Conservation (phyloP, 2,888 invertebrate genomes). For the Blomia tropicalis region DNA sequence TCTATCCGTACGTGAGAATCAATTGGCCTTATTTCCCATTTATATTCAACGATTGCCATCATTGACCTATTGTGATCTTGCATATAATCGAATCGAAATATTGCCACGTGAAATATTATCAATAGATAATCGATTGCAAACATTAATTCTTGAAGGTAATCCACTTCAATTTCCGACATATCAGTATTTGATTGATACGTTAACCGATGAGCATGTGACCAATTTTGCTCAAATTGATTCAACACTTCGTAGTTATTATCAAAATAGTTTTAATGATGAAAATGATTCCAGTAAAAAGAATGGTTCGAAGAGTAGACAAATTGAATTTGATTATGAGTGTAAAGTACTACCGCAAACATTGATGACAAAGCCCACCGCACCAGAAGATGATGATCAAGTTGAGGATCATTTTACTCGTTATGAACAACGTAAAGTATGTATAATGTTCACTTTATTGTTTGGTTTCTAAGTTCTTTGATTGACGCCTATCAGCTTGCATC, state of each 20-base stretch:
- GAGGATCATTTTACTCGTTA: not conserved
- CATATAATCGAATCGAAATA: not conserved
- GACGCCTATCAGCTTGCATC: not conserved
- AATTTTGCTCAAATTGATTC: constrained; percentile 5
- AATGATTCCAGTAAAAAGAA: not conserved
- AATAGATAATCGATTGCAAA: not conserved
- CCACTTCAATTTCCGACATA: not conserved
- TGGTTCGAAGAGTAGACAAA: not conserved
- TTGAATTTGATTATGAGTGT: not conserved
- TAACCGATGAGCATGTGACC: not conserved
- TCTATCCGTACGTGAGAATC: not conserved
- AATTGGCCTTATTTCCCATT: not conserved
- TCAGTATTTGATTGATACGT: not conserved
- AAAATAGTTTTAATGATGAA: not conserved
- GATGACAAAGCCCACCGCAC: not conserved
- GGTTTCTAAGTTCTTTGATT: not conserved
- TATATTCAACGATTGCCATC: not conserved
- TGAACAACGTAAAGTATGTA: not conserved
- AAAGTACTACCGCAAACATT: too few species aligned
- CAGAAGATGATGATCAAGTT: not conserved
- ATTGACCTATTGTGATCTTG: not conserved
- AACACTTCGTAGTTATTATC: not conserved
- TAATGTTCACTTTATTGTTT: not conserved
- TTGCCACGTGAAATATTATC: not conserved
- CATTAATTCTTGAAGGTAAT: not conserved